Evolutionary conservation across 2,113 vertebrate genomes (phyloP).

Genomic region (Cryptomyrus ogoouensis): DNA sequence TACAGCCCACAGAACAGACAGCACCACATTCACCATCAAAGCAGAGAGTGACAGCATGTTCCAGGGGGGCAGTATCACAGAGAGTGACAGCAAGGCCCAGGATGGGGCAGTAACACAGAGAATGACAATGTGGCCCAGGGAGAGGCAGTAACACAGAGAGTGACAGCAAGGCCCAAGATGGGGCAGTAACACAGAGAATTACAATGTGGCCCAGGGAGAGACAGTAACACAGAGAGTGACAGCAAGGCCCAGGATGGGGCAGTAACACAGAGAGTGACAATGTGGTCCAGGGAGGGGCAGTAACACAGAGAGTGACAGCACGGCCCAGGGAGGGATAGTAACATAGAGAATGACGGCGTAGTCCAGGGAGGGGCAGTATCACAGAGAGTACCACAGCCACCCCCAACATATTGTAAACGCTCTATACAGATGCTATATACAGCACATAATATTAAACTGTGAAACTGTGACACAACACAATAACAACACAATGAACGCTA

Average conservation of each 20-base stretch:
- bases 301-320: too few relatives aligned
- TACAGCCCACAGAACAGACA: background rate
- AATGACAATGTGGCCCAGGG: background rate
- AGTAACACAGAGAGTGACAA: background rate
- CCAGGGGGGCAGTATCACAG: too few relatives aligned
- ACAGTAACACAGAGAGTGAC: background rate
- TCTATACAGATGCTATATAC: background rate
- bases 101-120: background rate
- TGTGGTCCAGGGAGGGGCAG: too few relatives aligned
- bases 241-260: fast-evolving
- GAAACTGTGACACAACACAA: background rate
- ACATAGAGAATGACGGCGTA: too few relatives aligned
- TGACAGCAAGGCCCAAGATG: too few relatives aligned
- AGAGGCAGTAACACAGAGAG: too few relatives aligned
- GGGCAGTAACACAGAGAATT: too few relatives aligned
- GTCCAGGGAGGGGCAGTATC: too few relatives aligned
- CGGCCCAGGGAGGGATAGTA: too few relatives aligned
- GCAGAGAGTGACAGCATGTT: background rate
- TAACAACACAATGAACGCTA: background rate
- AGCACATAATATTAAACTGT: background rate
- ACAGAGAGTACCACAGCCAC: background rate
- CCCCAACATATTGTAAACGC: background rate
- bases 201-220: background rate
- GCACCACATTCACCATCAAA: background rate
- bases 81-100: too few relatives aligned